These are phyloP conservation scores for Chirona hameri DNA, from an alignment of 2,888 invertebrate genomes.

Conservation along the genomic window DNA sequence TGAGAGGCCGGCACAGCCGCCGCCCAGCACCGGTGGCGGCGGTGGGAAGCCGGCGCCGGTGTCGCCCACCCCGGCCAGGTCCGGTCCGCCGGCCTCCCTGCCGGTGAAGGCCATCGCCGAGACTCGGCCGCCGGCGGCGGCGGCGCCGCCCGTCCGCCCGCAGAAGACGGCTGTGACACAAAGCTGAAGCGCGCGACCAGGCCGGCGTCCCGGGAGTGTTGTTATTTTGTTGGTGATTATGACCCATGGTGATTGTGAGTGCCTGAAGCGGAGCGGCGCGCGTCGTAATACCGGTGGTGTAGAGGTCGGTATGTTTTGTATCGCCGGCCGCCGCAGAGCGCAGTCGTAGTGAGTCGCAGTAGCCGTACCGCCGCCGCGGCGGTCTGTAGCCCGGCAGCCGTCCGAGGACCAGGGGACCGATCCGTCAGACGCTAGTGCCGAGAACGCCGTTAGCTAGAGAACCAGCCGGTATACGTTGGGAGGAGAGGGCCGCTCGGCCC, in stretches of 20 bases:
- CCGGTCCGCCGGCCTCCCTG: neutral
- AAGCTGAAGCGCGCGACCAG: neutral
- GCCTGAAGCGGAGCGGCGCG: neutral
- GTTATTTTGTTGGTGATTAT: neutral
- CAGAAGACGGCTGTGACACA: neutral
- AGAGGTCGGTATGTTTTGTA: constrained; percentile 1
- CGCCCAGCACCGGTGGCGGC: no score
- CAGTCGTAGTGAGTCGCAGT: no score
- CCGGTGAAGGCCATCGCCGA: neutral
- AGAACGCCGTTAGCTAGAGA: no score
- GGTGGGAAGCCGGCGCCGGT: no score
- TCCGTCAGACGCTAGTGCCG: no score
- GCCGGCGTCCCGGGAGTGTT: no score
- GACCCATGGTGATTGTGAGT: neutral
- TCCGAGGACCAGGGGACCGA: no score
- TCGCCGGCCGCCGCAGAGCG: neutral
- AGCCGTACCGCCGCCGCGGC: neutral
- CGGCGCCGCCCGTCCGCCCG: neutral
- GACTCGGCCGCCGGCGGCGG: neutral
- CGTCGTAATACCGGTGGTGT: neutral
- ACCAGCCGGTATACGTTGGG: no score
- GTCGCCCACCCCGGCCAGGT: neutral
- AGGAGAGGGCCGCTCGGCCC: neutral
- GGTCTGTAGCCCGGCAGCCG: neutral
- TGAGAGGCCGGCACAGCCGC: no score